phyloP scores from a whole-genome alignment of 2,888 invertebrate species.

The Aplocera efformata region DNA sequence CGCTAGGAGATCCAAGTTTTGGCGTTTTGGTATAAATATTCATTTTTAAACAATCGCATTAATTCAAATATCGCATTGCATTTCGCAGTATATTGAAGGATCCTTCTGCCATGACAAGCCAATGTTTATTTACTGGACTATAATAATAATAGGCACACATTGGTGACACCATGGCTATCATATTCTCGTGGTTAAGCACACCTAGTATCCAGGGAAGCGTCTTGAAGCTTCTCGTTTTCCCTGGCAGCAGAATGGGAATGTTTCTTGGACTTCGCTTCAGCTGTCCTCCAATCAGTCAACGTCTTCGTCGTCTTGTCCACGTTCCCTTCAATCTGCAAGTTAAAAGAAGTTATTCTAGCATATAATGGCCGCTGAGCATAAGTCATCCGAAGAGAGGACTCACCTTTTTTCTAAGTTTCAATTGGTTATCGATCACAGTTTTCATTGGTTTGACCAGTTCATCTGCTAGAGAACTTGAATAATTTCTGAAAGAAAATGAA shows the following conservation, averaged over 20 bases:
- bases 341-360: constrained; percentile 6
- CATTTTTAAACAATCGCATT: constrained; percentile 39
- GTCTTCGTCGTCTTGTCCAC: constrained; percentile 93
- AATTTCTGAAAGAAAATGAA: constrained; percentile 78
- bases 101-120: constrained; percentile 50
- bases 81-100: constrained; percentile 55
- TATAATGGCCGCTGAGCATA: background rate
- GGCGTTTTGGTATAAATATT: background rate
- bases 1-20: too few relatives aligned
- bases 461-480: constrained; percentile 89
- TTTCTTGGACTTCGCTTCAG: constrained; percentile 94
- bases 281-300: constrained; percentile 91
- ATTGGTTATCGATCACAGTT: constrained; percentile 84
- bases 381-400: constrained; percentile 23
- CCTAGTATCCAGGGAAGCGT: constrained; percentile 80
- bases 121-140: constrained; percentile 21
- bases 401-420: constrained; percentile 86
- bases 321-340: constrained; percentile 82
- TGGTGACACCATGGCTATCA: constrained; percentile 16
- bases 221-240: constrained; percentile 95
- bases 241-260: constrained; percentile 92
- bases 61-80: constrained; percentile 36
- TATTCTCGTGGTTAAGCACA: constrained; percentile 38
- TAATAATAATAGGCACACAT: constrained; percentile 16
- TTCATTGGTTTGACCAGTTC: constrained; percentile 95